phyloP scores from a whole-genome alignment of 2,888 invertebrate species.

The Resseliella maxima region DNA sequence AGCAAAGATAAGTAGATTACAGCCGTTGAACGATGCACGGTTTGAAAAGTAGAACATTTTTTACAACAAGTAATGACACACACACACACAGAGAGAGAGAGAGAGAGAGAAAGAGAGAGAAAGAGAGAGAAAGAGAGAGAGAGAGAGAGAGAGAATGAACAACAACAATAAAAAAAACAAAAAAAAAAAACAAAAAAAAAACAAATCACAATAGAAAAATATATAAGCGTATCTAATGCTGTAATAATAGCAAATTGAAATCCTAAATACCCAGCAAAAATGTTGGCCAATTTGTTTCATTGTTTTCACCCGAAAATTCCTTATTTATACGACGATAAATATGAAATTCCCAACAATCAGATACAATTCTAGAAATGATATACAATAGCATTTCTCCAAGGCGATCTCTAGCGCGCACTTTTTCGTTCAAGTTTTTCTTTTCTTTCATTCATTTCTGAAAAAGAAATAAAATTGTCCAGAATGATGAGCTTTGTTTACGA shows the following conservation, averaged over 20 bases:
- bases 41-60: not conserved
- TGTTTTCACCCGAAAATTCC: not conserved
- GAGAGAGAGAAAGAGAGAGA: not conserved
- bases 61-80: no score
- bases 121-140: not conserved
- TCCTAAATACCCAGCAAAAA: not conserved
- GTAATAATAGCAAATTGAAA: not conserved
- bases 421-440: no score
- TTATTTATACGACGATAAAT: not conserved
- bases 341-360: not conserved
- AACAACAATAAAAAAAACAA: no score
- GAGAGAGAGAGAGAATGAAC: not conserved
- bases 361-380: not conserved
- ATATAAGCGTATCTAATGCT: constrained; percentile 22
- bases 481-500: not conserved
- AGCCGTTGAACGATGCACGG: not conserved
- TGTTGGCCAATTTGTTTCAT: not conserved
- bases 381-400: no score
- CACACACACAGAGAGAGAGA: not conserved
- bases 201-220: not conserved
- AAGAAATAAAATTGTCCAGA: not conserved
- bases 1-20: not conserved
- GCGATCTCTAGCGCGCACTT: no score
- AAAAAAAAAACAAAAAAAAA: no score
- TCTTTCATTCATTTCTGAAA: not conserved